These are phyloP conservation scores for Guaruba guarouba DNA, from an alignment of 2,113 vertebrate species.

Conservation along the genomic window DNA sequence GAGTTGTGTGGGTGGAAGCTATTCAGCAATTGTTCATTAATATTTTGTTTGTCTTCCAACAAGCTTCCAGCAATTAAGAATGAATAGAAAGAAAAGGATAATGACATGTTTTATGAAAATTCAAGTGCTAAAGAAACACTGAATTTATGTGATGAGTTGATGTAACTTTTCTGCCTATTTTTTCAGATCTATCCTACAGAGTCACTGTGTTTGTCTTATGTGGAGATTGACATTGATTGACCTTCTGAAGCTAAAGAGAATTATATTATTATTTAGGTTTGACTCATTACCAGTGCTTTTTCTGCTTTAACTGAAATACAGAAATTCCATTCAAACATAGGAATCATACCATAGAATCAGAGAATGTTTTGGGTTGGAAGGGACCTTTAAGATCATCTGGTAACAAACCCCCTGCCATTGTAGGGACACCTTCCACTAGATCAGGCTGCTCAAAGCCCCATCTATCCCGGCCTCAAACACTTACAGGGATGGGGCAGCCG, in stretches of 20 bases:
- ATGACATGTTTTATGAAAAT: slow-evolving; percentile 44
- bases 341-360: background rate
- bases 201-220: background rate
- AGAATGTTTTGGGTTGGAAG: background rate
- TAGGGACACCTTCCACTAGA: background rate
- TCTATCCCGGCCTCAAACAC: background rate
- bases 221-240: background rate
- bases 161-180: background rate
- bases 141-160: slow-evolving; percentile 4
- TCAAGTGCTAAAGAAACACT: background rate
- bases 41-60: slow-evolving; percentile 50
- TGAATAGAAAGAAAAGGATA: slow-evolving; percentile 38
- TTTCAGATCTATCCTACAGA: background rate
- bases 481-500: background rate
- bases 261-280: background rate
- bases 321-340: background rate
- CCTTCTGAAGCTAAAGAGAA: background rate
- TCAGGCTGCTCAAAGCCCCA: background rate
- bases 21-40: slow-evolving; percentile 47
- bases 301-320: background rate
- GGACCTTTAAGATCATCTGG: background rate
- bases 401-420: background rate
- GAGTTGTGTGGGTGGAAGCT: slow-evolving; percentile 23
- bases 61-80: slow-evolving; percentile 47
- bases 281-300: background rate